These are phyloP conservation scores for Pseudopipra pipra DNA, from an alignment of 2,113 vertebrate genomes.

Conservation along the genomic window DNA sequence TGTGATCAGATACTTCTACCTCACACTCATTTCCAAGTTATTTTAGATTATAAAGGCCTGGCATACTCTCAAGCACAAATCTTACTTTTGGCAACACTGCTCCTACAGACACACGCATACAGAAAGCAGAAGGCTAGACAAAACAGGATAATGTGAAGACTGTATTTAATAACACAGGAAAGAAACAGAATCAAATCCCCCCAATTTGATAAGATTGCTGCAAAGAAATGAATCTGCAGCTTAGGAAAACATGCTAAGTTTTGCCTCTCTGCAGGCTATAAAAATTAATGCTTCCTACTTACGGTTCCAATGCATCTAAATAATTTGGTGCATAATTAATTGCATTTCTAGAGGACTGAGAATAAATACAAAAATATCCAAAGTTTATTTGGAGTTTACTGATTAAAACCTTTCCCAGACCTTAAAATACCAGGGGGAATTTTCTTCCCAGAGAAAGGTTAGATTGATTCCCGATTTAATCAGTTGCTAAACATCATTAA, in stretches of 20 bases:
- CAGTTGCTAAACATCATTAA: background rate
- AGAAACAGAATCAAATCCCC: background rate
- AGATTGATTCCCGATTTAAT: background rate
- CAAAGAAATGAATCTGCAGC: background rate
- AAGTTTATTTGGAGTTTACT: background rate
- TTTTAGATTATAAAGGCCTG: background rate
- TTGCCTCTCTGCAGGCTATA: background rate
- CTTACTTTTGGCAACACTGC: background rate
- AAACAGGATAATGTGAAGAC: slow-evolving; percentile 33
- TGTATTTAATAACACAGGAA: slow-evolving; percentile 18
- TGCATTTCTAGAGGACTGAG: background rate
- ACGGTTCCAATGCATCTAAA: background rate
- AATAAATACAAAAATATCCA: background rate
- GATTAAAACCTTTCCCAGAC: background rate
- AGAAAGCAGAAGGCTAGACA: slow-evolving; percentile 26
- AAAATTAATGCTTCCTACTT: background rate
- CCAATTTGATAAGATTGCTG: background rate
- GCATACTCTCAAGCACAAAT: background rate
- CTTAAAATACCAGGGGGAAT: background rate
- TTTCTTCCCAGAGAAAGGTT: background rate
- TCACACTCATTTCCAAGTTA: background rate
- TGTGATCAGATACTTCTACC: background rate
- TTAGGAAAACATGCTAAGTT: background rate
- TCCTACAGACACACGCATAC: background rate
- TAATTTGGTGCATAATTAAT: background rate